Conservation (phyloP, 2,797 vertebrate species). For the Eupleurogrammus muticus region DNA sequence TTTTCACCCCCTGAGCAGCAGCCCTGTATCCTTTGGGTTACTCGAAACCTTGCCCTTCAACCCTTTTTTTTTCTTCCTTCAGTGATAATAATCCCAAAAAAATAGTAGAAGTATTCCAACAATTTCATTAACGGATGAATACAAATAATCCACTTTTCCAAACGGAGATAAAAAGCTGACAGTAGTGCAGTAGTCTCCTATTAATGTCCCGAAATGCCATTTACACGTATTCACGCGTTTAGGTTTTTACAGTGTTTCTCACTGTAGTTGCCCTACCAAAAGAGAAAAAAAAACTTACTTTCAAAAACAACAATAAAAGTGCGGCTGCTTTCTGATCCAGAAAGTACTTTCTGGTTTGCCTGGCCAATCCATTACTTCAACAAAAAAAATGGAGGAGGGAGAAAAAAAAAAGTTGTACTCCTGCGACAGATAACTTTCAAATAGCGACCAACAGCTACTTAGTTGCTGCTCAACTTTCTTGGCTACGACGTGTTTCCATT, state of each 20-base stretch:
- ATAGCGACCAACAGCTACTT: constrained; percentile 43
- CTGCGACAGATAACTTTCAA: constrained; percentile 48
- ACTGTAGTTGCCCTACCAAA: constrained; percentile 46
- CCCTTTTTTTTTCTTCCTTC: constrained; percentile 21
- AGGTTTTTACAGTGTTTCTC: constrained; percentile 50
- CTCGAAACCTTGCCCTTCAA: constrained; percentile 22
- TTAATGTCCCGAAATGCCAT: constrained; percentile 66
- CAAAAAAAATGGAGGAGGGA: too few species aligned
- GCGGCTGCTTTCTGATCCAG: constrained; percentile 60
- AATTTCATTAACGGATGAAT: constrained; percentile 46
- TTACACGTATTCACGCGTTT: constrained; percentile 48
- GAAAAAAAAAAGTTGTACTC: not conserved
- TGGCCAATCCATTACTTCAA: constrained; percentile 79
- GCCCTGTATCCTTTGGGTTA: constrained; percentile 27
- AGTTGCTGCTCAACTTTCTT: constrained; percentile 75
- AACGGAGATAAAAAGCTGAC: constrained; percentile 46
- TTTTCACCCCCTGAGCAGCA: constrained; percentile 54
- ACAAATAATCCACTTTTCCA: constrained; percentile 50
- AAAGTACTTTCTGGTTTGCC: constrained; percentile 50
- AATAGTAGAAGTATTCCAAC: constrained; percentile 42
- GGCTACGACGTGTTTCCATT: constrained; percentile 83
- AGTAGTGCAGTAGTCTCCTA: constrained; percentile 45
- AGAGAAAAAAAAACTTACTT: constrained; percentile 38
- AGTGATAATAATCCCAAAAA: constrained; percentile 46
- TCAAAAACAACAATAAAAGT: constrained; percentile 66